Evolutionary conservation across 2,888 invertebrate species (phyloP), one percentile per base, ranked within the genome.

Genomic region (Erebia palarica): DNA sequence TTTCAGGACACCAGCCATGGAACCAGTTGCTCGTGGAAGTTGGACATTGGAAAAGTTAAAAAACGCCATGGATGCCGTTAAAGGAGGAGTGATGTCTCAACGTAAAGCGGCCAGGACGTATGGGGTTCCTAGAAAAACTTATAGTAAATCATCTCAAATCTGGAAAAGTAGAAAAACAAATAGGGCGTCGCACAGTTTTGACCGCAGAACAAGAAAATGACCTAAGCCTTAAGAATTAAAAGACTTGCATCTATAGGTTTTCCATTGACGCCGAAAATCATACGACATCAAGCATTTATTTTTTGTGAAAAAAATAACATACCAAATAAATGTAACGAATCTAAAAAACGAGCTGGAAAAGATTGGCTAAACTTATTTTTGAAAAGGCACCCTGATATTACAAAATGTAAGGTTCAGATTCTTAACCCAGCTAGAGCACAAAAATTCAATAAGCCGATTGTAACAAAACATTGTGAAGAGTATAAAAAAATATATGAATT

Each of bases 131-230:
- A 49, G 64, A 64, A 18, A 14, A 64, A 64, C 64, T 57, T 66
- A n/a, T 57, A 42, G 44, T 57, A 16, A 66, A 66, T 42, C 57
- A 66, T 44, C n/a, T 66, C n/a, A 66, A 42, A 66, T 42, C 66
- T 42, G 66, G 66, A 44, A 66, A 66, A 66, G 57, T 66, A n/a
- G 66, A 66, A 44, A 66, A 66, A 66, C 66, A 66, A 57, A 57
- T 66, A 66, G 66, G 66, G 8, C 55, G 57, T 42, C 66, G 66
- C 44, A 66, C 66, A 57, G 36, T 66, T 66, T 66, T 66, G n/a
- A 57, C 66, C 16, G 18, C 44, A 16, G 66, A 55, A 21, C 66
- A 49, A 49, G 49, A 49, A 57, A 57, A 66, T 66, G 16, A 66
- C 55, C 14, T 66, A 42, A n/a, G 57, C 18, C 3, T 18, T 3